These are phyloP conservation scores for Melieria crassipennis DNA, from an alignment of 2,888 invertebrate genomes.

Conservation along the genomic window DNA sequence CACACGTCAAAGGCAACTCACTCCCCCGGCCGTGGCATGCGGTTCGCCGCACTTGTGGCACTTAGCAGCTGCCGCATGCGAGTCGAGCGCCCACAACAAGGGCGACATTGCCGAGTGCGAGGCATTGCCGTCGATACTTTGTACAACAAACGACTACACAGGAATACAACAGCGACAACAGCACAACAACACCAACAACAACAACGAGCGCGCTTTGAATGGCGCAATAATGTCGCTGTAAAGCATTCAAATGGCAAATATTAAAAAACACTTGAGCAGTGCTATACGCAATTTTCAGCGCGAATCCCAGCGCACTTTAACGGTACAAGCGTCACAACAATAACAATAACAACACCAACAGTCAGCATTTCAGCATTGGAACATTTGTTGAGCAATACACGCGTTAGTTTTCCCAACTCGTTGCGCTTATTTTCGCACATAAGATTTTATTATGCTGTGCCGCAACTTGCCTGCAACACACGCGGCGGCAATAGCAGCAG, in stretches of 20 bases:
- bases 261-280: slow-evolving; percentile 33
- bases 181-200: neutral
- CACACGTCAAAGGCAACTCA: too few relatives aligned
- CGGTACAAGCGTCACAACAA: neutral
- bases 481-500: too few relatives aligned
- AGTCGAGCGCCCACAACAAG: neutral
- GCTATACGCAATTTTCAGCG: slow-evolving; percentile 20
- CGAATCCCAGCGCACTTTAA: slow-evolving; percentile 22
- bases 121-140: slow-evolving; percentile 4
- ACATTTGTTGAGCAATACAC: too few relatives aligned
- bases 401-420: neutral
- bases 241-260: slow-evolving; percentile 29
- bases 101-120: neutral
- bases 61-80: too few relatives aligned
- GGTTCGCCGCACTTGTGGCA: too few relatives aligned
- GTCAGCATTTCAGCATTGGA: too few relatives aligned
- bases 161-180: neutral
- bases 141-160: neutral
- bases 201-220: neutral
- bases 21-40: too few relatives aligned
- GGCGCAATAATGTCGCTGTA: neutral
- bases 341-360: too few relatives aligned
- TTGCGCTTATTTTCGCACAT: slow-evolving; percentile 9
- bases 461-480: too few relatives aligned
- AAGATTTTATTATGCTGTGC: slow-evolving; percentile 4